Evolutionary conservation across 1,140 invertebrate species (phyloP), one percentile per base, ranked within the genome.

Genomic region (Drosophila pseudoobscura): DNA sequence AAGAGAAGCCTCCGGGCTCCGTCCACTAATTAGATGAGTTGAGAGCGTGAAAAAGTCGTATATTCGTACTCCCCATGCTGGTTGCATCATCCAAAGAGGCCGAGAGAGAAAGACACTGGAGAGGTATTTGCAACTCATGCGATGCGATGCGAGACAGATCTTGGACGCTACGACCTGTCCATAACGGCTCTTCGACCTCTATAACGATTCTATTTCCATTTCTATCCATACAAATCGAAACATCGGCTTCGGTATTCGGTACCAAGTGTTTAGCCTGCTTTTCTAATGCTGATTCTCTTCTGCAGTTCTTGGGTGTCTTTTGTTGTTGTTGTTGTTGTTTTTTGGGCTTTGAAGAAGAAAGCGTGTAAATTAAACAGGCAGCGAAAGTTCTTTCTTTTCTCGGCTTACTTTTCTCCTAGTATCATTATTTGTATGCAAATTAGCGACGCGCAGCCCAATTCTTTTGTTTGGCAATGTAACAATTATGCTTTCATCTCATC

Each of bases 371-470:
- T 57, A 66, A 76, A 77, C 60, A 57, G 61, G 43, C 49, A 88
- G 82, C 78, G 82, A 87, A 87, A 87, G 82, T 88, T 74, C 35
- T 71, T 66, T 56, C 35, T 44, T 41, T 66, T 50, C 45, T 26
- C 45, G 9, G 9, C 9, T 11, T 3, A 3, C 49, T 63, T 73
- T 45, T 22, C 61, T 50, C 31, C 44, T 74, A 60, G 58, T 75
- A 59, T 79, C 70, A 84, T 80, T 82, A 88, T 88, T 88, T 76
- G 59, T 69, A 88, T 88, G 84, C 75, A 83, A 88, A 88, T 88
- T 83, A 75, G 75, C 62, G 58, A 61, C 60, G 47, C 47, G 49
- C 58, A 46, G 13, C 74, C 65, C 52, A 72, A 64, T 69, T 78
- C 59, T 65, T 74, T 65, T 82, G 50, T 78, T 53, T 82, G 65